phyloP scores from a whole-genome alignment of 2,113 vertebrate genomes.

The Pseudorhombus dupliciocellatus region DNA sequence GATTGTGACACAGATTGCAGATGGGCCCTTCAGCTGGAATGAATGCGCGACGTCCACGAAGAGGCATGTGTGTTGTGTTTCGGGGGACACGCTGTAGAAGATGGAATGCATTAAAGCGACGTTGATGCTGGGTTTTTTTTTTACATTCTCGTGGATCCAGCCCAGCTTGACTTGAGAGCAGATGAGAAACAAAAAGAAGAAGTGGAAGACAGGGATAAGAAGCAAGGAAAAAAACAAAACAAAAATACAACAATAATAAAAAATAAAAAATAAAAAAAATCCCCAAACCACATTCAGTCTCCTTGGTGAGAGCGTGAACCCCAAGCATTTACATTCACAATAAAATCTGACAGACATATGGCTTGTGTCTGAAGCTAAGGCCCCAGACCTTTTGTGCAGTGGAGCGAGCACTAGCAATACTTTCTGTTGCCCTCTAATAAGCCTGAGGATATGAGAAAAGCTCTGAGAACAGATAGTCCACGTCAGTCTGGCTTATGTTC shows the following conservation, averaged over 20 bases:
- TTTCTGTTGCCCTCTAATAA: conserved; percentile 59
- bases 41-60: conserved; percentile 4
- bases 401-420: conserved; percentile 48
- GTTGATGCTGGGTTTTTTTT: conserved; percentile 23
- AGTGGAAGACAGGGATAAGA: background rate
- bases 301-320: conserved; percentile 45
- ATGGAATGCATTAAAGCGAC: background rate
- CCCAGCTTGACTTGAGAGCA: conserved; percentile 20
- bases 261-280: conserved; percentile 18
- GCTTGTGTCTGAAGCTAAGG: conserved; percentile 58
- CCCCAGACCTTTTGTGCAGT: conserved; percentile 51
- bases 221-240: conserved; percentile 21
- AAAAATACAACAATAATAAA: conserved; percentile 28
- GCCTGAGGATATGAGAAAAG: conserved; percentile 47
- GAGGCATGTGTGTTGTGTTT: conserved; percentile 25
- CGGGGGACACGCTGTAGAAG: background rate
- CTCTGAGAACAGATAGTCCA: conserved; percentile 43
- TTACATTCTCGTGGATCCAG: conserved; percentile 6
- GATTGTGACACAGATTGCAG: conserved; percentile 30
- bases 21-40: conserved; percentile 15
- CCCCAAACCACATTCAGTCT: conserved; percentile 44
- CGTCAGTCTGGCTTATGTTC: conserved; percentile 28
- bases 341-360: conserved; percentile 73
- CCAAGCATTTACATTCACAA: conserved; percentile 63
- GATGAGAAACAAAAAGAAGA: background rate